A percentile compares a stretch with the other conserved stretches of the same genome.
Evolutionary conservation across 1,140 invertebrate species (phyloP).

Genomic region (Bombus consobrinus): DNA sequence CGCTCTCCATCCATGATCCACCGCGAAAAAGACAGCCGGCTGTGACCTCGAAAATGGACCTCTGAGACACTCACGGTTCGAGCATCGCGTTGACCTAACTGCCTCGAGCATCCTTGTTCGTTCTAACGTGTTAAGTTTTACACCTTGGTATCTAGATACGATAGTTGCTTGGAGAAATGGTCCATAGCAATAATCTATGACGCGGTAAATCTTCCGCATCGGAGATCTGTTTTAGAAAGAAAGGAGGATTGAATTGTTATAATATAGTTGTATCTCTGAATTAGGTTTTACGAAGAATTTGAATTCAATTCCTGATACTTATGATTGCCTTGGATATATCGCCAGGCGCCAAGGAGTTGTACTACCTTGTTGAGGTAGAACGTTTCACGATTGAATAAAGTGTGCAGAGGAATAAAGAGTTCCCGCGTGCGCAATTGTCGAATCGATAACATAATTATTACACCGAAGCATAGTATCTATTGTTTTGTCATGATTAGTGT

Average conservation of each 20-base stretch:
- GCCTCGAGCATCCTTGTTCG: background rate
- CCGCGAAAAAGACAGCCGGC: constrained; percentile 50
- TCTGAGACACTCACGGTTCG: constrained; percentile 31
- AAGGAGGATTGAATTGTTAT: background rate
- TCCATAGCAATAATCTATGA: background rate
- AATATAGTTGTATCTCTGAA: no score
- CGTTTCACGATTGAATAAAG: background rate
- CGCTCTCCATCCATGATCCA: constrained; percentile 42
- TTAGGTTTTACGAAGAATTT: background rate
- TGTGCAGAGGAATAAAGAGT: background rate
- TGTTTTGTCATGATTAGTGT: constrained; percentile 32
- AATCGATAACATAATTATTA: constrained; percentile 12
- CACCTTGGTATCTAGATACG: background rate
- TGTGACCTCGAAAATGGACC: constrained; percentile 57
- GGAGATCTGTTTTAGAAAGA: fast-evolving
- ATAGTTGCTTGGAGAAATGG: background rate
- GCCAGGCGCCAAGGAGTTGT: background rate
- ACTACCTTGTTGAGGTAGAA: background rate
- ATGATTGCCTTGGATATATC: background rate
- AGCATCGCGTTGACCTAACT: background rate
- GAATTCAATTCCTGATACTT: background rate
- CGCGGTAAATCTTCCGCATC: background rate
- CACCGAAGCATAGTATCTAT: constrained; percentile 25
- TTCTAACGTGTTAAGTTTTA: background rate
- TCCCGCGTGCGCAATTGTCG: background rate